Evolutionary conservation across 2,888 invertebrate species (phyloP), one percentile per base, ranked within the genome.

Genomic region (Synanthedon formicaeformis): DNA sequence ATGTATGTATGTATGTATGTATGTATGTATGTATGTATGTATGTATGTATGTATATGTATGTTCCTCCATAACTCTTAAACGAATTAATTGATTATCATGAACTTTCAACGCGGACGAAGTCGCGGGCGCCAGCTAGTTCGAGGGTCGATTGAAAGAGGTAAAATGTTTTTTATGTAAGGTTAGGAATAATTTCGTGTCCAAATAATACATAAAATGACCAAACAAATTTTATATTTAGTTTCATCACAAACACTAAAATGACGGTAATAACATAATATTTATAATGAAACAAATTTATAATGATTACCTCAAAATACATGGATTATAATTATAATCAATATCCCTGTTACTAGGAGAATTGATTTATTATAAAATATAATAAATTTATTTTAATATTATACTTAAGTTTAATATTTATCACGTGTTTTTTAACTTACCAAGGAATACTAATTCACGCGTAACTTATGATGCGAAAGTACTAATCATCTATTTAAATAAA

Each of bases 391-490:
- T 64, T 68, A 65, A 64, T 59, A 54, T 52, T 51, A 58, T 54
- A 62, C 69, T 73, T 73, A 75, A 62, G 71, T 69, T 73, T 69
- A 67, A 79, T 64, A 75, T 66, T 75, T 82, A 84, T 85, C 84
- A 84, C 84, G 84, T 83, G 78, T 81, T 79, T 76, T 69, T 75
- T 72, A 77, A 66, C 67, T 73, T 80, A 76, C 64, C 67, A 61
- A 66, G 58, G 50, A 63, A 63, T 62, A 62, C 59, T 52, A 57
- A 57, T 57, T 27, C 59, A 62, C 65, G 63, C 56, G 62, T 60
- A 65, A 60, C 60, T 58, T 27, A 27, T 27, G 27, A 27, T 27
- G 27, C 27, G 27, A 27, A 27, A 27, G 27, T 27, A 27, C 6
- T 27, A 27, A 27, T 27, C 27, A 27, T 27, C 27, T 27, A 27